phyloP scores from a whole-genome alignment of 2,797 vertebrate genomes.

The Columba guinea region DNA sequence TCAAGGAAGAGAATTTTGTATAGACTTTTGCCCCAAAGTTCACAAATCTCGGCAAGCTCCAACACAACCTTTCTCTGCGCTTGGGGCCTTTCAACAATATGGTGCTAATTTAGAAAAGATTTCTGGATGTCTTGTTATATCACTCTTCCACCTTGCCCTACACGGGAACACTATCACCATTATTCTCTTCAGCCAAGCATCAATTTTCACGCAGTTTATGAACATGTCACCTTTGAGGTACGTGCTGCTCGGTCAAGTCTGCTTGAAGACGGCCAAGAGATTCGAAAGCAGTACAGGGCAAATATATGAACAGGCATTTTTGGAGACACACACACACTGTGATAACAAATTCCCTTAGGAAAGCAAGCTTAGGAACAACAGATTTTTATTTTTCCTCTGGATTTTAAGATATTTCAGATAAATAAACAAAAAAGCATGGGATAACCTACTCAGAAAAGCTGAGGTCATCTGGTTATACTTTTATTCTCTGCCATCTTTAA shows the following conservation, averaged over 20 bases:
- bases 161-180: neutral
- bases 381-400: neutral
- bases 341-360: neutral
- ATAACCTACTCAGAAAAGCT: neutral
- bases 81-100: neutral
- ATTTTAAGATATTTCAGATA: neutral
- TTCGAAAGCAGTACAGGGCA: neutral
- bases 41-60: neutral
- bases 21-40: neutral
- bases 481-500: neutral
- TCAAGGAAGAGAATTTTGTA: neutral
- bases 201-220: neutral
- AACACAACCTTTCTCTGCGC: neutral
- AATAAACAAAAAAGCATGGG: neutral
- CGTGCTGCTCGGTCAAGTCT: neutral
- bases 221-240: neutral
- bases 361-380: neutral
- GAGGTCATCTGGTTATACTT: neutral
- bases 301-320: neutral
- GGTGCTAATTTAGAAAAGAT: neutral
- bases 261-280: neutral
- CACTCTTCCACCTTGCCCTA: neutral
- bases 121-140: neutral
- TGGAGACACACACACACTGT: neutral
- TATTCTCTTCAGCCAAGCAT: neutral